phyloP scores from a whole-genome alignment of 2,797 vertebrate species.

The Labroides dimidiatus region DNA sequence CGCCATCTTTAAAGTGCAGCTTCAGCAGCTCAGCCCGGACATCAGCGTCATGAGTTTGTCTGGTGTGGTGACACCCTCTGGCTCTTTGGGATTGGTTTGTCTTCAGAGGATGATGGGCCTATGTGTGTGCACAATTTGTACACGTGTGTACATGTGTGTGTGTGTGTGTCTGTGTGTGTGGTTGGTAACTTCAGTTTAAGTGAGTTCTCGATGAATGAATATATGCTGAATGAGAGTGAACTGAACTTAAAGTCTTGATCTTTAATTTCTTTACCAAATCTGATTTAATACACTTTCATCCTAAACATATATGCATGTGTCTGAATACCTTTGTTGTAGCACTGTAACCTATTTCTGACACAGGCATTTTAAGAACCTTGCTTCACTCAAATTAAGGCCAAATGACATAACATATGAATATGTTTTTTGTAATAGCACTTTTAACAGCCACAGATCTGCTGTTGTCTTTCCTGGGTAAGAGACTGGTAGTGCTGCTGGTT shows the following conservation, averaged over 20 bases:
- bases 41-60: constrained; percentile 74
- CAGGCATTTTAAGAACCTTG: not conserved
- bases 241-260: constrained; percentile 8
- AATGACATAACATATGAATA: constrained; percentile 12
- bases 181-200: not conserved
- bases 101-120: constrained; percentile 52
- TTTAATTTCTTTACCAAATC: not conserved
- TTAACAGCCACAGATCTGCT: constrained; percentile 38
- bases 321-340: constrained; percentile 13
- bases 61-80: constrained; percentile 74
- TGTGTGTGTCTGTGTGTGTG: constrained; percentile 5
- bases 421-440: constrained; percentile 13
- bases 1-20: constrained; percentile 73
- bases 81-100: constrained; percentile 77
- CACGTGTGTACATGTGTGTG: no score
- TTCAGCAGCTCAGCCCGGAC: constrained; percentile 79
- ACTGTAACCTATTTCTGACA: not conserved
- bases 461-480: constrained; percentile 53
- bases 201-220: not conserved
- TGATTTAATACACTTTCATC: no score
- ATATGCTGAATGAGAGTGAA: not conserved
- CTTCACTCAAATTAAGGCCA: not conserved
- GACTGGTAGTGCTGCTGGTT: constrained; percentile 57
- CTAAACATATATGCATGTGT: no score
- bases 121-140: constrained; percentile 8